Percentiles rank a stretch among this genome's conserved stretches.
Conservation (phyloP, 2,888 invertebrate genomes). For the Sinopyrophorus schimmeli region DNA sequence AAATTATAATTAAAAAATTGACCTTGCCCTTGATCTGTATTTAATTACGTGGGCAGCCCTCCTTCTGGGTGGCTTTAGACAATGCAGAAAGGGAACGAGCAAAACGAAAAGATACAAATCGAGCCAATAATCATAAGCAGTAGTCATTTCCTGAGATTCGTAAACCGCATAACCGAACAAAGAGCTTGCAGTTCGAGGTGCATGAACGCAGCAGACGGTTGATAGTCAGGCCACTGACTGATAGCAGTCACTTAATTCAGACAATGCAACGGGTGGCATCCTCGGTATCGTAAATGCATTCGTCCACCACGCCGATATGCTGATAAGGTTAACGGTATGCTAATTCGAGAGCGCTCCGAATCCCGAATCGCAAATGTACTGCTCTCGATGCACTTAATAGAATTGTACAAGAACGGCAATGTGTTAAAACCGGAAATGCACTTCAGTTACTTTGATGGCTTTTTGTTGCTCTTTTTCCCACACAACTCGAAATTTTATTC, state of each 20-base stretch:
- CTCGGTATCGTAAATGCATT: conserved; percentile 17
- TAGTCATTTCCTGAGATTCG: conserved; percentile 41
- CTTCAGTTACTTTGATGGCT: too few relatives aligned
- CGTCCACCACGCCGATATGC: conserved; percentile 18
- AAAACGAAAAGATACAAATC: conserved; percentile 33
- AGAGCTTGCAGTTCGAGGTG: conserved; percentile 36
- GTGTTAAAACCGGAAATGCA: too few relatives aligned
- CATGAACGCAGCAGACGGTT: conserved; percentile 37
- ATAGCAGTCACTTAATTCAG: conserved; percentile 36
- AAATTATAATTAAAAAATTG: too few relatives aligned
- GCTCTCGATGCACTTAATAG: not conserved
- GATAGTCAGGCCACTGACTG: conserved; percentile 37
- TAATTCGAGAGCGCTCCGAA: conserved; percentile 13
- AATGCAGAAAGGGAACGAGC: too few relatives aligned
- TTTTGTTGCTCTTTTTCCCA: too few relatives aligned
- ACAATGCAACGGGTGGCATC: conserved; percentile 28
- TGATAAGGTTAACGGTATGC: conserved; percentile 24
- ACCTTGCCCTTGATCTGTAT: too few relatives aligned
- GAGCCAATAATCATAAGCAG: conserved; percentile 38
- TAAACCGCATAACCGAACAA: conserved; percentile 40
- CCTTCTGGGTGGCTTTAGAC: too few relatives aligned
- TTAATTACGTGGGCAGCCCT: too few relatives aligned
- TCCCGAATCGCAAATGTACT: conserved; percentile 9
- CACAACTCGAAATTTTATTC: too few relatives aligned
- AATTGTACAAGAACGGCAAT: too few relatives aligned